Evolutionary conservation across 2,797 vertebrate species (phyloP), one percentile per base, ranked within the genome.

Genomic region (Myotis planiceps): DNA sequence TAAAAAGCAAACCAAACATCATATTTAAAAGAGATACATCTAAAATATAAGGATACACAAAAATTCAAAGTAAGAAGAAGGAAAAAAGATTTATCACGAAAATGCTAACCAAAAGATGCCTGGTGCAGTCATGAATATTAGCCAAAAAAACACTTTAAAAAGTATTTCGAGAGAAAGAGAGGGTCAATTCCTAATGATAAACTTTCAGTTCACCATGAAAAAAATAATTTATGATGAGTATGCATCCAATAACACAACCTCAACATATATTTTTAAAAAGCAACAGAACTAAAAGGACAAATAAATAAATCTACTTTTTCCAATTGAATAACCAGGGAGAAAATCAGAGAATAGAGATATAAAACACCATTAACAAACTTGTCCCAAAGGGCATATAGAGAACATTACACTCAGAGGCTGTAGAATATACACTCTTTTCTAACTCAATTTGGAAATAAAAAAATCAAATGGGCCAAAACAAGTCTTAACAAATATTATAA

Each of bases 361-460:
- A 29, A 63, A 76, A 86, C 51, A 82, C 8, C 39, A 92, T 55
- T 29, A 74, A 86, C 16, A 81, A 83, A 87, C n/a, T 63, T 85
- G 10, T 45, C 42, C 25, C 32, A 66, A 29, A 69, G 29, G 1
- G 47, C 15, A 92, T 47, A 60, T 14, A 81, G 58, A 88, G 12
- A 94, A 37, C 21, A 49, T 7, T 49, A 85, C 1, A 55, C 53
- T 89, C 34, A 79, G 83, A 96, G 47, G 15, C 29, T 92, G 49
- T 5, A 68, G 32, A 83, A 92, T 71, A 80, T 39, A 79, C 0
- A 55, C 19, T 85, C 25, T 90, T 92, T 76, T 71, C 45, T 68
- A 76, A 82, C 39, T 71, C 63, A 71, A 14, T 75, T 80, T 89
- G 9, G 27, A 94, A 78, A 75, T 63, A 45, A 63, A 94, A 94